A percentile compares a stretch with the other conserved stretches of the same genome.
Conservation (phyloP, 2,888 invertebrate species). For the Molanna angustata region DNA sequence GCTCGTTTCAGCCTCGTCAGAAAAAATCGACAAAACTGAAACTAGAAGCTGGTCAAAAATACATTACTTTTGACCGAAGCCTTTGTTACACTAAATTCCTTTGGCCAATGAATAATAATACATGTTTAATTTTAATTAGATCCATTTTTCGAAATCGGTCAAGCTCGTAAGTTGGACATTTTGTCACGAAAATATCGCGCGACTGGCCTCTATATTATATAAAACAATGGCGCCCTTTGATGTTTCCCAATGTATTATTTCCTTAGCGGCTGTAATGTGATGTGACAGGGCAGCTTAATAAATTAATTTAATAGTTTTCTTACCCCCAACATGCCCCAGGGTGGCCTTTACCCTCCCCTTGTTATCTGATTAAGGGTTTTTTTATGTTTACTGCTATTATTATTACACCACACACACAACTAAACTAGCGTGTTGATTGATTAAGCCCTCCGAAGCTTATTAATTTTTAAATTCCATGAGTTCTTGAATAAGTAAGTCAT, state of each 20-base stretch:
- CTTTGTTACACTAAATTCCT: too few species aligned
- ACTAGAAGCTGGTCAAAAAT: too few species aligned
- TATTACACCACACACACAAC: too few species aligned
- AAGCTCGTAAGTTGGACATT: neutral
- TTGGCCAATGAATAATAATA: too few species aligned
- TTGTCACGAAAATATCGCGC: conserved; percentile 6
- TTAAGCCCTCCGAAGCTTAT: neutral
- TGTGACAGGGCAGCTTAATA: conserved; percentile 16
- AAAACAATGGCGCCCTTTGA: conserved; percentile 19
- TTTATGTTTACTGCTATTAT: conserved; percentile 10
- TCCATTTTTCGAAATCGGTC: too few species aligned
- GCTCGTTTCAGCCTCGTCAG: too few species aligned
- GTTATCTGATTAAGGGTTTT: conserved; percentile 11
- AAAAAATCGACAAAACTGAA: too few species aligned
- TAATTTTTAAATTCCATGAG: neutral
- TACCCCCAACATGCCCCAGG: too few species aligned
- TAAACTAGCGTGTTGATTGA: conserved; percentile 15
- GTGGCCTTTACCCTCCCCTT: neutral
- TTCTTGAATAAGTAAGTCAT: neutral
- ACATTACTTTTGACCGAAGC: too few species aligned
- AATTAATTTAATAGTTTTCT: conserved; percentile 17
- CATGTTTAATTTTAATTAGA: too few species aligned
- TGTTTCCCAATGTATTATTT: conserved; percentile 3
- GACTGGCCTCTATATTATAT: conserved; percentile 15
- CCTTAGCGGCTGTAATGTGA: conserved; percentile 4